Evolutionary conservation across 2,888 invertebrate genomes (phyloP), one percentile per base, ranked within the genome.

Genomic region (Frankliniella fusca): DNA sequence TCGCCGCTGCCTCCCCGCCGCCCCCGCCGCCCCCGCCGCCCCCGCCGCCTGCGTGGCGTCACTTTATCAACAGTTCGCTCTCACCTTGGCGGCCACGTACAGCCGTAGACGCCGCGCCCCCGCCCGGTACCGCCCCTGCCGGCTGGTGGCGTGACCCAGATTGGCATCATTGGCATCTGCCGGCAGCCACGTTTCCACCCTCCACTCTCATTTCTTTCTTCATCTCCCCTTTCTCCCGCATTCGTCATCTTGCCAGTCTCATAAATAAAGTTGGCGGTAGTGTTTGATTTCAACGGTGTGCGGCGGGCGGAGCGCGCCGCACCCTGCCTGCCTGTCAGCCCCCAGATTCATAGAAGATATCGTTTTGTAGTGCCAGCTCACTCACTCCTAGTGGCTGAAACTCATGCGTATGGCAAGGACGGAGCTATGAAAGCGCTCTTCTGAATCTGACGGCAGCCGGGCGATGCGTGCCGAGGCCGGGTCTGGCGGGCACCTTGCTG

Each of bases 81-180:
- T 20, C 61, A 61, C 61, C 61, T 61, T 11, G 15, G 20, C 61
- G 61, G n/a, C 38, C 61, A 61, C 61, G 61, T 61, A 61, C 61
- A 61, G 20, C 15, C 61, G 61, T 61, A 61, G 38, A 38, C 61
- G 15, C 7, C 11, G 15, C 61, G 61, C 61, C 18, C 61, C 18
- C 61, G 61, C 61, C 20, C 61, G 7, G n/a, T 7, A 8, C 38
- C 70, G 70, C 27, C 70, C 27, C 54, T 38, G 3, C 38, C 38
- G 38, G 38, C 38, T 38, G 38, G 54, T 61, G 61, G 20, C 27
- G 23, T 76, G 70, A 76, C 70, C 70, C 70, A 27, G 70, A 76
- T 76, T 76, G 70, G 70, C 70, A 76, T 27, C 70, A 76, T 76
- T 76, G 70, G 70, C 70, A 76, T 27, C 70, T 23, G 70, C 27